Evolutionary conservation across 2,113 vertebrate genomes (phyloP).

Genomic region (Chrysochloris asiatica): DNA sequence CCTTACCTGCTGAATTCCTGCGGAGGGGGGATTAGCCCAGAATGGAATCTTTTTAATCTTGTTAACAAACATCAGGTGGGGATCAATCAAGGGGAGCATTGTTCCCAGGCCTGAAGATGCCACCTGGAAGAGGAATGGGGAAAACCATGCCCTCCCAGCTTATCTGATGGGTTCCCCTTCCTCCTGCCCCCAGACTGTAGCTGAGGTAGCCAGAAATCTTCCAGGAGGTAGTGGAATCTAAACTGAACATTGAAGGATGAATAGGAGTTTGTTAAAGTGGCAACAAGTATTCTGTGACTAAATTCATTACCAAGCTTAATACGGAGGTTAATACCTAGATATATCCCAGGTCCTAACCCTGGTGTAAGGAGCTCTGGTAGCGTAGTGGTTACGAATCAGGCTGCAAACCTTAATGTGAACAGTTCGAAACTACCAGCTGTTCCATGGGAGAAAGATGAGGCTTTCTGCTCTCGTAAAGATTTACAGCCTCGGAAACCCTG

Average conservation of each 20-base stretch:
- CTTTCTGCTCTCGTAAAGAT: too few relatives aligned
- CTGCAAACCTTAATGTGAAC: too few relatives aligned
- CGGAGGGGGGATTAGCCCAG: background rate
- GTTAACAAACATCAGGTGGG: background rate
- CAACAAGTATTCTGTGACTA: background rate
- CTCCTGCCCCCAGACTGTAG: too few relatives aligned
- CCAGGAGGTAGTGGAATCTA: background rate
- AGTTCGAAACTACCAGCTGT: too few relatives aligned
- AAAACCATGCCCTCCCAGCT: background rate
- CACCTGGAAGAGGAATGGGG: background rate
- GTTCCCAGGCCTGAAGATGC: background rate
- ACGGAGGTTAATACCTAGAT: background rate
- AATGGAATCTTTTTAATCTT: background rate
- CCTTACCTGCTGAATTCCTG: too few relatives aligned
- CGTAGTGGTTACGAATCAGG: too few relatives aligned
- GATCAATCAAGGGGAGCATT: fast-evolving
- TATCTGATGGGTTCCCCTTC: too few relatives aligned
- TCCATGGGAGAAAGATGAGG: too few relatives aligned
- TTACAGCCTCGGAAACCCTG: too few relatives aligned
- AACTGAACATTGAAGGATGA: background rate
- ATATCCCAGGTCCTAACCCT: background rate
- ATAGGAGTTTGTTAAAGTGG: background rate
- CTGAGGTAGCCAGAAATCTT: too few relatives aligned
- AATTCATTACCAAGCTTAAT: background rate
- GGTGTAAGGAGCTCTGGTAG: too few relatives aligned